These are phyloP conservation scores for Sipha flava DNA, from an alignment of 1,140 invertebrate genomes.

Conservation along the genomic window DNA sequence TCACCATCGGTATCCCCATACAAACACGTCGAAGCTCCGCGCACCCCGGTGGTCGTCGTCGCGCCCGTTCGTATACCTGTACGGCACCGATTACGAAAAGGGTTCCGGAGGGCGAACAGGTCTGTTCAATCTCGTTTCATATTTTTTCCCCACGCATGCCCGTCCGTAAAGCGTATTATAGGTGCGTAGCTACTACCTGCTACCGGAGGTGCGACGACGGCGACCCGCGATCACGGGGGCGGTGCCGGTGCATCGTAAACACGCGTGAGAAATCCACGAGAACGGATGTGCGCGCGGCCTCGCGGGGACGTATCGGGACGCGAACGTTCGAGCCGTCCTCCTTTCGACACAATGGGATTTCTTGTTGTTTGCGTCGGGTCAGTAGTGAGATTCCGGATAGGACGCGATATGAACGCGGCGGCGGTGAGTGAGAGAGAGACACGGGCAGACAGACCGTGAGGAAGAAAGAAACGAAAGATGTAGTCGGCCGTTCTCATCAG, in stretches of 20 bases:
- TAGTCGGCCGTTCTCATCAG: background rate
- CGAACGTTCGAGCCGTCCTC: background rate
- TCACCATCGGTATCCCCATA: no score
- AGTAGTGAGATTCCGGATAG: background rate
- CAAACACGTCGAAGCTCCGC: no score
- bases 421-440: background rate
- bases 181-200: no score
- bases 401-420: background rate
- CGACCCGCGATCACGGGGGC: no score
- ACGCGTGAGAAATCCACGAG: background rate
- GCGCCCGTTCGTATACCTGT: no score
- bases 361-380: background rate
- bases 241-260: background rate
- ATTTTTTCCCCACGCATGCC: background rate
- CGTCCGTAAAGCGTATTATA: no score
- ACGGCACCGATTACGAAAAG: background rate
- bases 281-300: background rate
- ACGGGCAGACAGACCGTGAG: background rate
- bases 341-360: background rate
- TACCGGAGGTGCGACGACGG: no score
- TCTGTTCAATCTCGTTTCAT: background rate
- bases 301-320: background rate
- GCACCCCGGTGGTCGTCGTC: no score
- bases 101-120: background rate
- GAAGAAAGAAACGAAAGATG: background rate